Conservation (phyloP, 2,888 invertebrate species). For the Ichneumoninae sp. region DNA sequence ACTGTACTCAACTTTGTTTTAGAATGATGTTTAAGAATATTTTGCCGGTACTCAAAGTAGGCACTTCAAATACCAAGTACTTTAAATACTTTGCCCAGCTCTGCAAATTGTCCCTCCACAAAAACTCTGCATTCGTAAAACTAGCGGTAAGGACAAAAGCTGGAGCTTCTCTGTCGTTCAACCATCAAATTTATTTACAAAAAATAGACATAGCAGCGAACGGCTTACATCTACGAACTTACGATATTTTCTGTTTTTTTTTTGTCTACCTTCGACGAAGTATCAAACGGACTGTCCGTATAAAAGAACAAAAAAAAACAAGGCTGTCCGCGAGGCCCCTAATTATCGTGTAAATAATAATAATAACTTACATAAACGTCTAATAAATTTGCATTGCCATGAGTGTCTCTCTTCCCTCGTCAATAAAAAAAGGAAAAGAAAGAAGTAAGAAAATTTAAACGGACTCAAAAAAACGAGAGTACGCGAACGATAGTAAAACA, state of each 20-base stretch:
- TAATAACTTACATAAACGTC: conserved; percentile 59
- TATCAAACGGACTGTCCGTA: background rate
- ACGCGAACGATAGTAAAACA: conserved; percentile 1
- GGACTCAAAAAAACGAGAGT: background rate
- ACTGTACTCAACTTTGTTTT: too few relatives aligned
- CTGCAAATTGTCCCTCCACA: background rate
- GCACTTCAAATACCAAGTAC: too few relatives aligned
- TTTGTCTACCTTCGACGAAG: conserved; percentile 19
- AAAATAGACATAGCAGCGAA: conserved; percentile 65
- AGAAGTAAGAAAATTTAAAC: background rate
- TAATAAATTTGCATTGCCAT: conserved; percentile 30
- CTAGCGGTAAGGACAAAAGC: background rate
- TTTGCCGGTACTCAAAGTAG: too few relatives aligned
- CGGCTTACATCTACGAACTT: conserved; percentile 44
- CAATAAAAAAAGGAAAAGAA: conserved; percentile 6
- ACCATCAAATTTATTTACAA: conserved; percentile 70
- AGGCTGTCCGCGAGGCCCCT: conserved; percentile 15
- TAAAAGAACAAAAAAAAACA: conserved; percentile 22
- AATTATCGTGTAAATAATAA: conserved; percentile 27
- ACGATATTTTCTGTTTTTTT: conserved; percentile 10
- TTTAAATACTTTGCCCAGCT: too few relatives aligned
- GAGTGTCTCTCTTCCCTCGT: background rate
- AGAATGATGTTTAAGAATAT: too few relatives aligned
- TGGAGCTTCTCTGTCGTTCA: conserved; percentile 39
- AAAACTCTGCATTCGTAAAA: background rate